phyloP scores from a whole-genome alignment of 1,140 invertebrate genomes.

The Trypoxylus dichotomus region DNA sequence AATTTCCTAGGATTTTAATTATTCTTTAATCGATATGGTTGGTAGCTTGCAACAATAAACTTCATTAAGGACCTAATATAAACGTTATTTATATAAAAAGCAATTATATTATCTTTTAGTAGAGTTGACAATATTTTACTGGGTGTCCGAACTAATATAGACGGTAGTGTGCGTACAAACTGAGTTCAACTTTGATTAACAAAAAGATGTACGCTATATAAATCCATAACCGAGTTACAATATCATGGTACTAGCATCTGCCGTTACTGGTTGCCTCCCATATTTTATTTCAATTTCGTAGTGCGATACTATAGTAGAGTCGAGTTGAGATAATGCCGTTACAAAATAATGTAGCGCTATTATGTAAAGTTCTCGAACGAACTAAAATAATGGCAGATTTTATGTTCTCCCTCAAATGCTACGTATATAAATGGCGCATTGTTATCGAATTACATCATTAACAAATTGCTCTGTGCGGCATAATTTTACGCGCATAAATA shows the following conservation, averaged over 20 bases:
- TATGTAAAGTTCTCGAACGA: not conserved
- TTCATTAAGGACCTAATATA: too few species aligned
- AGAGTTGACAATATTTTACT: too few species aligned
- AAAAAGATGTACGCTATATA: too few species aligned
- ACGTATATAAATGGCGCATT: not conserved
- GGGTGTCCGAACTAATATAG: too few species aligned
- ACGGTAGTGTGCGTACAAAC: too few species aligned
- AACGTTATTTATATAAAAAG: too few species aligned
- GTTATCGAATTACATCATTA: conserved; percentile 1
- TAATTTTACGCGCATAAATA: too few species aligned
- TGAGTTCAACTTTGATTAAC: too few species aligned
- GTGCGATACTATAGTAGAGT: not conserved
- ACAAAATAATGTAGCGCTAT: not conserved
- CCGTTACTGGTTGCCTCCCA: not conserved
- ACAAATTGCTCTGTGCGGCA: not conserved
- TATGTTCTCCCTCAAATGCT: not conserved
- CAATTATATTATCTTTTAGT: too few species aligned
- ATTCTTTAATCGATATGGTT: too few species aligned
- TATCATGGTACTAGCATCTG: not conserved
- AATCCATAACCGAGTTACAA: too few species aligned
- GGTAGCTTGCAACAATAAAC: too few species aligned
- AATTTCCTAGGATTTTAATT: not conserved
- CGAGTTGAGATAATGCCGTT: not conserved
- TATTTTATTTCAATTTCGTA: not conserved
- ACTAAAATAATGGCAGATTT: not conserved